These are phyloP conservation scores for Matsumurasca onukii DNA, from an alignment of 1,140 invertebrate genomes.

Conservation along the genomic window DNA sequence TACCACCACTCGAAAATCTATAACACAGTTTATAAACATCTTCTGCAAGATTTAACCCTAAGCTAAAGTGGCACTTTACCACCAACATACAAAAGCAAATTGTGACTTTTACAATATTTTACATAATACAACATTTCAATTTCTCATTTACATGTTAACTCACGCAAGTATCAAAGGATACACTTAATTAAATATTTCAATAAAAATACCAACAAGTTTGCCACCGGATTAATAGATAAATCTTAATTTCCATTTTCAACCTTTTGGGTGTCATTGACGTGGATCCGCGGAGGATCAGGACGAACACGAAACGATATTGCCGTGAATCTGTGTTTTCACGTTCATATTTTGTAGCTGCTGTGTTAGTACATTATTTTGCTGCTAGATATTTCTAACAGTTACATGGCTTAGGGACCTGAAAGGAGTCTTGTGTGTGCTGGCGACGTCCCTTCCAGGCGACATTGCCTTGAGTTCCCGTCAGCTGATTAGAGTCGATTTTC, in stretches of 20 bases:
- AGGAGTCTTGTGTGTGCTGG: not conserved
- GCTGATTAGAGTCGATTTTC: no score
- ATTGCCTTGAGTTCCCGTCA: not conserved
- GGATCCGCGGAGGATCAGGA: no score
- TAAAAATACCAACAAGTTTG: not conserved
- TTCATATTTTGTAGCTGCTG: slow-evolving; percentile 2
- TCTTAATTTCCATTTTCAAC: no score
- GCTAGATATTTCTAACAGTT: not conserved
- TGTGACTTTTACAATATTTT: not conserved
- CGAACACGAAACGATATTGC: no score
- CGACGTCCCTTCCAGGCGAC: not conserved
- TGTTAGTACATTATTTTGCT: no score
- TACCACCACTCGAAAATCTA: slow-evolving; percentile 99
- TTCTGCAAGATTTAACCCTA: no score
- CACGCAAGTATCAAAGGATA: not conserved
- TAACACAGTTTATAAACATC: no score
- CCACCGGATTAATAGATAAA: no score
- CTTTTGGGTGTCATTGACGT: no score
- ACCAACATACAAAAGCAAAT: slow-evolving; percentile 12
- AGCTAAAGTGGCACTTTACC: no score
- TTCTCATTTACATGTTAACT: not conserved
- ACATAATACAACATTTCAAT: not conserved
- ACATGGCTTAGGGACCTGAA: not conserved
- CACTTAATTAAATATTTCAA: not conserved
- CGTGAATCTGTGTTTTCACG: no score